Evolutionary conservation across 2,113 vertebrate species (phyloP), one percentile per base, ranked within the genome.

Genomic region (Platycercus adscitus): DNA sequence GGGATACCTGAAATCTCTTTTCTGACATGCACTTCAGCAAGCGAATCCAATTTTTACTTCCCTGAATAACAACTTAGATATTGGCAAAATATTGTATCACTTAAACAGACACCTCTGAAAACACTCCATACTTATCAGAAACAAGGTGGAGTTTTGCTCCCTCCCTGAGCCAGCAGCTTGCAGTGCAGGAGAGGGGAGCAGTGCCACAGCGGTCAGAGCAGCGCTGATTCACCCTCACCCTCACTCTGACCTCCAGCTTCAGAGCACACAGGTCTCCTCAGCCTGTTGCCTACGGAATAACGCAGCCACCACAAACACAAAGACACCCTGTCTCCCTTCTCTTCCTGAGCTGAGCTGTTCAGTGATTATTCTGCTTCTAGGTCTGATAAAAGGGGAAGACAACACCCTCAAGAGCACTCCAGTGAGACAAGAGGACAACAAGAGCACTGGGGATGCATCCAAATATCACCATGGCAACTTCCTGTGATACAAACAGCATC

Each of bases 241-340:
- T 43, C 0, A 0, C 39, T 41, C 49, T 10, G 4, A 26, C 66
- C 72, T 33, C 24, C 79, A 11, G 44, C 88, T 43, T 70, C 71
- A 14, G n/a, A 21, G 6, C 1, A 0, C 12, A 10, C 60, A 31
- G 37, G 11, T 37, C 25, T 37, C 75, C 7, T 18, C 81, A n/a
- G 92, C n/a, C 87, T 17, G 9, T 1, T 24, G 18, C 50, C 83
- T 28, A 12, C 43, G 41, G 33, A 88, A 43, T 46, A 47, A 68
- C 0, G 4, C 58, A 83, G 60, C 63, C 63, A 43, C 41, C 26
- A 5, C 2, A 33, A 19, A 29, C 2, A 46, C 17, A n/a, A 11
- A 55, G 39, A 35, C 14, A 10, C 0, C 0, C 9, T 33, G 11
- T 3, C 21, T 73, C 3, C 1, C 29, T 52, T 31, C 46, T 79